phyloP scores from a whole-genome alignment of 2,888 invertebrate genomes.

The Cataglyphis albicans region DNA sequence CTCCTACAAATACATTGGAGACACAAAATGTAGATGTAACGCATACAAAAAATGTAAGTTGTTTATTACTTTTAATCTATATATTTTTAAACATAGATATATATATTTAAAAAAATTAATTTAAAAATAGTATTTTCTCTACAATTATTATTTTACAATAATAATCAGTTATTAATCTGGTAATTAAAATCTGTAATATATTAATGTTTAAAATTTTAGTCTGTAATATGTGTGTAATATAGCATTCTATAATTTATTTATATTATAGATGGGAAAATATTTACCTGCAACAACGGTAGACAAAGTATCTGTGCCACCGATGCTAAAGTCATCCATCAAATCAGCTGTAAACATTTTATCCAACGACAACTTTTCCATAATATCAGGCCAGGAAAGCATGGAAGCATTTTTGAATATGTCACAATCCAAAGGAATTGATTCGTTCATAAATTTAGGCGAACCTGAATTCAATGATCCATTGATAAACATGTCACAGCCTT shows the following conservation, averaged over 20 bases:
- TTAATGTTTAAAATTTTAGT: constrained; percentile 7
- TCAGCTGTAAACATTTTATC: constrained; percentile 27
- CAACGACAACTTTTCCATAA: constrained; percentile 53
- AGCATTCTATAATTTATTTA: constrained; percentile 16
- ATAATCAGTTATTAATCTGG: neutral
- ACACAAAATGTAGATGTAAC: constrained; percentile 33
- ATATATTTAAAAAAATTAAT: constrained; percentile 18
- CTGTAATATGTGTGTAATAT: neutral
- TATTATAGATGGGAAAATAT: constrained; percentile 59
- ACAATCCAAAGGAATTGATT: constrained; percentile 82
- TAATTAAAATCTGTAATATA: neutral
- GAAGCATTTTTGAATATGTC: constrained; percentile 83
- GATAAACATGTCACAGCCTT: constrained; percentile 82
- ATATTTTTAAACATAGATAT: neutral
- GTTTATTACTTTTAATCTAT: neutral
- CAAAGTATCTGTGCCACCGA: constrained; percentile 76
- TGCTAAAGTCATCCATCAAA: constrained; percentile 75
- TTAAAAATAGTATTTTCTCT: neutral
- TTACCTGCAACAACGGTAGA: constrained; percentile 23
- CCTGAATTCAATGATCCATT: constrained; percentile 80
- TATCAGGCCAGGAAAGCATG: constrained; percentile 81
- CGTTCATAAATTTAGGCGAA: constrained; percentile 82
- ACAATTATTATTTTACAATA: neutral
- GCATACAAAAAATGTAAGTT: constrained; percentile 59
- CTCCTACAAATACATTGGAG: constrained; percentile 50